phyloP scores from a whole-genome alignment of 2,797 vertebrate species.

The Oreochromis grahami region DNA sequence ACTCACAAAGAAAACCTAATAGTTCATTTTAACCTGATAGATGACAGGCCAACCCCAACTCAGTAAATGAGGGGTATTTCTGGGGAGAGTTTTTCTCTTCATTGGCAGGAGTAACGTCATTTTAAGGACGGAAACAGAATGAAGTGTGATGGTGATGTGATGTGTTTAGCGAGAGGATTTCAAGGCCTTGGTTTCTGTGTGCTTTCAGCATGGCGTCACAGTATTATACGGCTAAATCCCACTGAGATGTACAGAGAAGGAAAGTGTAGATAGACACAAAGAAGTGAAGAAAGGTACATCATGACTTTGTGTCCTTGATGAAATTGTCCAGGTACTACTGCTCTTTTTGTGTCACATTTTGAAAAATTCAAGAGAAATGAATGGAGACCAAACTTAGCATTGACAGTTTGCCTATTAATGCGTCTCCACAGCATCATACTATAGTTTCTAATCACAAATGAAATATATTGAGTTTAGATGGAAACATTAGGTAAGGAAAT shows the following conservation, averaged over 20 bases:
- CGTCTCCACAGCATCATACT: neutral
- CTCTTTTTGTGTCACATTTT: neutral
- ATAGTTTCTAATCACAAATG: neutral
- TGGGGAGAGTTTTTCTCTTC: neutral
- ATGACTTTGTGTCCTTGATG: neutral
- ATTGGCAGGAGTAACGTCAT: conserved; percentile 16
- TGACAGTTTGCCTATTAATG: neutral
- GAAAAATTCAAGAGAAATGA: neutral
- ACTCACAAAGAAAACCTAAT: neutral
- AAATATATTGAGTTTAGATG: neutral
- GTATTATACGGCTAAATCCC: conserved; percentile 25
- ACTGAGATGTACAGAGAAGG: neutral
- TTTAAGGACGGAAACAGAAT: conserved; percentile 44
- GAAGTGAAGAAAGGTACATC: neutral
- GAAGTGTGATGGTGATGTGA: conserved; percentile 58
- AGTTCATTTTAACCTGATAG: conserved; percentile 6
- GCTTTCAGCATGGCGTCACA: conserved; percentile 57
- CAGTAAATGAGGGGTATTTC: neutral
- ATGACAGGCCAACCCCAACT: neutral
- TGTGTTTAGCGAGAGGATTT: conserved; percentile 44
- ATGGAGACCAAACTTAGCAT: neutral
- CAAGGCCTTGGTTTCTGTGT: conserved; percentile 27
- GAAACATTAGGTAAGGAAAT: neutral
- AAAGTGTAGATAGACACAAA: neutral
- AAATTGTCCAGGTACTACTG: neutral